Percentiles rank a stretch among this genome's conserved stretches.
phyloP scores from a whole-genome alignment of 1,140 invertebrate species.

The Aplysia californica region DNA sequence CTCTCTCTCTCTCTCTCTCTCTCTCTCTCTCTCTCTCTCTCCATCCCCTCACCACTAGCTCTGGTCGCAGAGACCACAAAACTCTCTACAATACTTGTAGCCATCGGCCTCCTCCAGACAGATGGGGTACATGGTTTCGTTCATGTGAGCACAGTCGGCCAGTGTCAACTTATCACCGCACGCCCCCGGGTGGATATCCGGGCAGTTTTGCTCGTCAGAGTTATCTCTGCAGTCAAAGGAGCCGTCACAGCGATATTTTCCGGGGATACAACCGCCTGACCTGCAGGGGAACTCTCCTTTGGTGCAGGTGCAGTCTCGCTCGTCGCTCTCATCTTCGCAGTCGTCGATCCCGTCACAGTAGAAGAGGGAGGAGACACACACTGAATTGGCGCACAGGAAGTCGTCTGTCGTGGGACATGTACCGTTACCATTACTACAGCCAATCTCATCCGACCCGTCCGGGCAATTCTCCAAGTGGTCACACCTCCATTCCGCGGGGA shows the following conservation, averaged over 20 bases:
- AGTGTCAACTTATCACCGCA: neutral
- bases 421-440: too few relatives aligned
- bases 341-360: conserved; percentile 67
- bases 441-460: too few relatives aligned
- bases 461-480: too few relatives aligned
- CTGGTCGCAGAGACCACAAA: too few relatives aligned
- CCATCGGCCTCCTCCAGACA: neutral
- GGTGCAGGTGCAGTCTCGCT: conserved; percentile 14
- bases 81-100: conserved; percentile 17
- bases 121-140: neutral
- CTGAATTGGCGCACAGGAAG: too few relatives aligned
- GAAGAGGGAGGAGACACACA: too few relatives aligned
- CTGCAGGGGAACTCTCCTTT: conserved; percentile 3
- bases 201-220: conserved; percentile 13
- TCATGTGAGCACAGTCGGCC: conserved; percentile 9
- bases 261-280: neutral
- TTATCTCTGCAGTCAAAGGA: conserved; percentile 15
- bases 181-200: conserved; percentile 5
- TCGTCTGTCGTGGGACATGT: too few relatives aligned
- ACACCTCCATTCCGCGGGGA: too few relatives aligned
- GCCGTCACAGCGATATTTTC: neutral
- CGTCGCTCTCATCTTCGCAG: conserved; percentile 73
- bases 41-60: too few relatives aligned
- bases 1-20: too few relatives aligned
- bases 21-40: too few relatives aligned